Evolutionary conservation across 2,113 vertebrate genomes (phyloP).

Genomic region (Paradoxurus hermaphroditus): DNA sequence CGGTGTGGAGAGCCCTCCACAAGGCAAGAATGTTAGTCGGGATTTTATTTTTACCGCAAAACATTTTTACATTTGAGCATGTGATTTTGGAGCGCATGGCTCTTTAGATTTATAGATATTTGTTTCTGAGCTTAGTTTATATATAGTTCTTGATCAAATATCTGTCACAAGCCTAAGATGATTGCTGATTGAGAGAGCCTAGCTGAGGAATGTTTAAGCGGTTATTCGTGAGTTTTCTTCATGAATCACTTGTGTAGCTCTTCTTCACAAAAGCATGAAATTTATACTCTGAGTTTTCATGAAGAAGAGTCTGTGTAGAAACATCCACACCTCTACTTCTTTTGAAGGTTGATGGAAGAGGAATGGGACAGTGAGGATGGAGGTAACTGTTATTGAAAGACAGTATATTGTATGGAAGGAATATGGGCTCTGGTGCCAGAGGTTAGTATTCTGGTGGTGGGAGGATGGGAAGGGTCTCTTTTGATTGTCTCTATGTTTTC

Average conservation of each 20-base stretch:
- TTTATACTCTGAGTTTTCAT: neutral
- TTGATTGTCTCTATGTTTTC: neutral
- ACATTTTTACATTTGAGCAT: neutral
- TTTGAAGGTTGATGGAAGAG: neutral
- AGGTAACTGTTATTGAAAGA: neutral
- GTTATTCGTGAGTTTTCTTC: neutral
- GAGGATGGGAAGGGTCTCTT: neutral
- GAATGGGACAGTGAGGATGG: neutral
- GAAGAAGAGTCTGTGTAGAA: neutral
- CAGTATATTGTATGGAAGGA: neutral
- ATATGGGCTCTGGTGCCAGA: neutral
- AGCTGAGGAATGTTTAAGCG: neutral
- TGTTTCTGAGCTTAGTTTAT: neutral
- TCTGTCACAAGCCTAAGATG: neutral
- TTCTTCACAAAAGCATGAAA: neutral
- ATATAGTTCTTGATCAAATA: neutral
- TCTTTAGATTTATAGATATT: conserved; percentile 3
- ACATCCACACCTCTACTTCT: neutral
- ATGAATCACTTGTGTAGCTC: neutral
- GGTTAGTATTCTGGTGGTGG: neutral
- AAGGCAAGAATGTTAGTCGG: neutral
- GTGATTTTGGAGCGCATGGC: neutral
- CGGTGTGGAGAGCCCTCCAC: neutral
- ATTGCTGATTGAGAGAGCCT: neutral
- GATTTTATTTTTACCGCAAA: neutral